Evolutionary conservation across 2,797 vertebrate species (phyloP), one percentile per base, ranked within the genome.

Genomic region (Taeniopygia guttata): DNA sequence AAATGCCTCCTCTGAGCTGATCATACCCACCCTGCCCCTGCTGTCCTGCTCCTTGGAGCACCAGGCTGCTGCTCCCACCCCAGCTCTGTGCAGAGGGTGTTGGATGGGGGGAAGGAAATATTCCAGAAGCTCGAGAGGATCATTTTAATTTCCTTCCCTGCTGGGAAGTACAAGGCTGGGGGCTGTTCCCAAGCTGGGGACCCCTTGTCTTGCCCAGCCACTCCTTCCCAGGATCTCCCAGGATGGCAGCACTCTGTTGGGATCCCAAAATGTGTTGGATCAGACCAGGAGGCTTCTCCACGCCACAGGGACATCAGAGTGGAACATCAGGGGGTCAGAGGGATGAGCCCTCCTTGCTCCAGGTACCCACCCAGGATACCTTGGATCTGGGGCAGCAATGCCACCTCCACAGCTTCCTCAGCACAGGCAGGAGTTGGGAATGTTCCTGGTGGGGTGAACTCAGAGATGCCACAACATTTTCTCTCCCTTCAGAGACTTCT

Each of bases 221-320:
- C 12, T 27, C 17, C 1, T 2, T 48, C 7, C 46, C n/a, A 29
- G 56, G 34, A 59, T 68, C n/a, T 59, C 45, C 45, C 15, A 20
- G 62, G 48, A 23, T 42, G 27, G 34, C 34, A 36, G 54, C 0
- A 1, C 15, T 42, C 12, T 16, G 40, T 3, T 2, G 2, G 60
- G 34, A 68, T 32, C 73, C 45, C 64, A 3, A 2, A 9, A 12
- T 4, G 1, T 1, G 1, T 9, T 56, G 52, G 42, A 34, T 46
- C 70, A 75, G 51, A 5, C 14, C 16, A 8, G 56, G 34, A 78
- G 10, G 42, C 26, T 84, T 9, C 77, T 67, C 22, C 1, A 7
- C 52, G 42, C 32, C 10, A 7, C 2, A 5, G 49, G 36, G 34
- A 56, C 32, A 16, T 23, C 40, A 17, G 40, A 36, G 5, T 4